A percentile compares a stretch with the other conserved stretches of the same genome.
Evolutionary conservation across 2,113 vertebrate species (phyloP).

Genomic region (Ibidorhyncha struthersii): DNA sequence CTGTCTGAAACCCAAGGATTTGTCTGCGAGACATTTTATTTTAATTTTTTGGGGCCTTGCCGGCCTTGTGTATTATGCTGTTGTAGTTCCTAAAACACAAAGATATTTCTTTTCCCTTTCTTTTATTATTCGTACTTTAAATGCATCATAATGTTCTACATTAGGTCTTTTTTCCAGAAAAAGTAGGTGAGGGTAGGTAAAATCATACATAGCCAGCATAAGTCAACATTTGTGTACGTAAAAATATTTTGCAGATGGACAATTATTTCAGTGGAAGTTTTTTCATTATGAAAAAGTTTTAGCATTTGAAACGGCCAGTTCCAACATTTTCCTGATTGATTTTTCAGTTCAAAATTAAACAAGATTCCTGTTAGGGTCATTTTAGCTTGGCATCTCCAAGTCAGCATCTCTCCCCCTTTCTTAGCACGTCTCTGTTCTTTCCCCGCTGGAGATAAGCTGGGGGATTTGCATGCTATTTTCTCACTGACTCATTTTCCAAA

Average conservation of each 20-base stretch:
- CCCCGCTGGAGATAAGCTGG: slow-evolving; percentile 5
- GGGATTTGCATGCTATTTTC: slow-evolving; percentile 51
- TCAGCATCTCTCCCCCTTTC: not conserved
- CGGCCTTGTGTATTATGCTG: not conserved
- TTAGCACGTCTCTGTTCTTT: not conserved
- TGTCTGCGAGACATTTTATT: not conserved
- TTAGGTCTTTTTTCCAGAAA: not conserved
- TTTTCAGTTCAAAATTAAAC: not conserved
- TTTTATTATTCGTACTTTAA: not conserved
- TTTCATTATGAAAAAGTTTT: not conserved
- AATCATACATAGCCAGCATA: not conserved
- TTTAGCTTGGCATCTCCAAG: not conserved
- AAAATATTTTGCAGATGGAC: not conserved
- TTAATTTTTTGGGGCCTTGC: not conserved
- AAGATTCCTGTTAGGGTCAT: not conserved
- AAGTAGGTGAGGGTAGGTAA: not conserved
- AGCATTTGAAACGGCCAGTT: not conserved
- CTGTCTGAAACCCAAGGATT: not conserved
- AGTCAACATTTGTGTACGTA: not conserved
- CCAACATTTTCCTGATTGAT: not conserved
- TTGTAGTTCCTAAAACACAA: not conserved
- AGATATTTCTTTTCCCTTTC: not conserved
- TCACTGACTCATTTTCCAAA: slow-evolving; percentile 57
- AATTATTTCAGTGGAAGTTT: not conserved
- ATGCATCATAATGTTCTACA: not conserved